These are phyloP conservation scores for Tipula unca DNA, from an alignment of 2,888 invertebrate species.

Conservation along the genomic window DNA sequence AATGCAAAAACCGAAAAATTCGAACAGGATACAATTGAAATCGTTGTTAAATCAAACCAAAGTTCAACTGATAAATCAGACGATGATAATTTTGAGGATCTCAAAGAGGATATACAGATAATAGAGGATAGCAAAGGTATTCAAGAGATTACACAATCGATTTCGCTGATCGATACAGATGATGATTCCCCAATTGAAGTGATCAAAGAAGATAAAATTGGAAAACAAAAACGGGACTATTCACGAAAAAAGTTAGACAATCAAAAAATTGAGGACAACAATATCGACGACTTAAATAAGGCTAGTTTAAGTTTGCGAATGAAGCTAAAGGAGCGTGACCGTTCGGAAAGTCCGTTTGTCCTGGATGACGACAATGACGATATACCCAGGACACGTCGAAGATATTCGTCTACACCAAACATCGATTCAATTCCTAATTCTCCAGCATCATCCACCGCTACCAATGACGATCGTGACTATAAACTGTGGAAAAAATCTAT, in stretches of 20 bases:
- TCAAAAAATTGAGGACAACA: neutral
- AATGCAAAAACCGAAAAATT: neutral
- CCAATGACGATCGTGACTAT: constrained; percentile 68
- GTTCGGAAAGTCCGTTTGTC: constrained; percentile 48
- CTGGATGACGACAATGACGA: constrained; percentile 41
- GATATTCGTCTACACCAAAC: constrained; percentile 45
- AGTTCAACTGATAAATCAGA: constrained; percentile 22
- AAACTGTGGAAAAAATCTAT: constrained; percentile 85
- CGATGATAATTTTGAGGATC: constrained; percentile 17
- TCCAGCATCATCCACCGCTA: constrained; percentile 36
- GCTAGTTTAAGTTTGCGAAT: constrained; percentile 34
- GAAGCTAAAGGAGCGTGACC: constrained; percentile 43
- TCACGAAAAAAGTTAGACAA: constrained; percentile 45
- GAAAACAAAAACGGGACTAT: constrained; percentile 53
- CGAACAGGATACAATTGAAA: neutral
- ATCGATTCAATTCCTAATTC: constrained; percentile 57
- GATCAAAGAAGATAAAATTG: constrained; percentile 52
- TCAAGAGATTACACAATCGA: constrained; percentile 21
- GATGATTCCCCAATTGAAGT: constrained; percentile 55
- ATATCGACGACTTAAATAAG: constrained; percentile 1
- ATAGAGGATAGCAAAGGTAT: constrained; percentile 26
- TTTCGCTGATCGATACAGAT: constrained; percentile 41
- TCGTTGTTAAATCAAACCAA: neutral
- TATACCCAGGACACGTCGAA: constrained; percentile 32
- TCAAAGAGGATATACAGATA: constrained; percentile 23